These are phyloP conservation scores for Triops longicaudatus DNA, from an alignment of 1,140 invertebrate species.

Conservation along the genomic window DNA sequence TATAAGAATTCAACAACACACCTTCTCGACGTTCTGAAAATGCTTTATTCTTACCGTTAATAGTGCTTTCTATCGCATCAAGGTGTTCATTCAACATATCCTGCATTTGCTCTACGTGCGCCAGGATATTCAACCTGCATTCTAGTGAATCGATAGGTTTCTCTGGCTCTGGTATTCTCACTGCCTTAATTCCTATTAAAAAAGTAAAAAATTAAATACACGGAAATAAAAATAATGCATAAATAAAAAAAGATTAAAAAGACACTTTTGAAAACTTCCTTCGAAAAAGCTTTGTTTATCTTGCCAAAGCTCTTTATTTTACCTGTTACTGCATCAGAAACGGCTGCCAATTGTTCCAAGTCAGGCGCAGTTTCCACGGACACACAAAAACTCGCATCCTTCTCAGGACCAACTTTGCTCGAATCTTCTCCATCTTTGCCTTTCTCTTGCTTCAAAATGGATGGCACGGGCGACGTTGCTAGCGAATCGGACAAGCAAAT, in stretches of 20 bases:
- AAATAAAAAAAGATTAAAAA: no score
- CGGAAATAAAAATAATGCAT: no score
- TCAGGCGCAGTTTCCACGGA: neutral
- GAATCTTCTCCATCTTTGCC: neutral
- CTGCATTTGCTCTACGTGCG: slow-evolving; percentile 67
- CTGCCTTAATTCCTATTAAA: slow-evolving; percentile 27
- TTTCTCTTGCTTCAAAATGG: neutral
- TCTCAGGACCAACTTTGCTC: neutral
- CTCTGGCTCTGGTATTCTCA: slow-evolving; percentile 61
- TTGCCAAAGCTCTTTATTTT: neutral
- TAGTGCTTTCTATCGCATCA: slow-evolving; percentile 65
- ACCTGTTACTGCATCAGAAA: neutral
- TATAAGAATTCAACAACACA: neutral
- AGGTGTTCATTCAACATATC: slow-evolving; percentile 58
- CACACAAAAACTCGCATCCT: neutral
- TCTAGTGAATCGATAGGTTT: slow-evolving; percentile 67
- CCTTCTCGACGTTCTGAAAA: neutral
- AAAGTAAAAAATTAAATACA: no score
- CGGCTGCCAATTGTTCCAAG: neutral
- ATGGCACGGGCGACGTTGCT: neutral
- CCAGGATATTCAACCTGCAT: slow-evolving; percentile 64
- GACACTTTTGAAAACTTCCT: no score
- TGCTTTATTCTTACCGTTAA: slow-evolving; percentile 48
- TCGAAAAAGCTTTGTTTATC: neutral
- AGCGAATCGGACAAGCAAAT: neutral